These are phyloP conservation scores for Holothuria glaberrima DNA, from an alignment of 35 echinoderm and acorn worm species.

Conservation along the genomic window DNA sequence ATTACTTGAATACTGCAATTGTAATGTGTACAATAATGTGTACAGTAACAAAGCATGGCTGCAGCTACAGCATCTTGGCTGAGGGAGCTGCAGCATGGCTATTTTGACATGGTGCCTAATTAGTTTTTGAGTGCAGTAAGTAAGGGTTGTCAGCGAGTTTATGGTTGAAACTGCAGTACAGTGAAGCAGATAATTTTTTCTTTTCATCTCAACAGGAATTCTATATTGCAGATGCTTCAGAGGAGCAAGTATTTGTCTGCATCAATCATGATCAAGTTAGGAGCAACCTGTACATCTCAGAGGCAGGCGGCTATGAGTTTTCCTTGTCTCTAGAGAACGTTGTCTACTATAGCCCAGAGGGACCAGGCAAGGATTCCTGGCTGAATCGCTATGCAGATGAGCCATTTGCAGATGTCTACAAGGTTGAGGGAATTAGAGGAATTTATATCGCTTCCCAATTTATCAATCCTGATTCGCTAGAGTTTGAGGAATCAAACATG, in stretches of 20 bases:
- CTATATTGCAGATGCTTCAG: conserved; percentile 96
- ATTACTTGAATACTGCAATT: no score
- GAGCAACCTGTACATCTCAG: conserved; percentile 95
- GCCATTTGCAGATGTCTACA: conserved; percentile 86
- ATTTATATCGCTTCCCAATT: conserved; percentile 83
- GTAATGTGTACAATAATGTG: no score
- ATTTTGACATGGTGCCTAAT: no score
- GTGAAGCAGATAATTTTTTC: neutral
- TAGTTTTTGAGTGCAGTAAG: no score
- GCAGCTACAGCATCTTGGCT: no score
- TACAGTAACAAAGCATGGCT: no score
- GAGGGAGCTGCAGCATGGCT: no score
- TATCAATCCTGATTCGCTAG: neutral
- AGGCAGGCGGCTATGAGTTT: conserved; percentile 62
- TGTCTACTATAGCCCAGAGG: conserved; percentile 86
- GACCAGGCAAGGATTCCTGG: conserved; percentile 83
- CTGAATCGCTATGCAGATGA: conserved; percentile 82
- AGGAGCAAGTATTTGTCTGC: conserved; percentile 96
- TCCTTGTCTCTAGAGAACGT: conserved; percentile 81
- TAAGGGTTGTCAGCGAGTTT: no score
- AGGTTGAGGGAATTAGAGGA: conserved; percentile 83
- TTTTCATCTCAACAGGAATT: conserved; percentile 64
- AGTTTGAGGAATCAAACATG: conserved; percentile 78
- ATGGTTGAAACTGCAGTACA: no score
- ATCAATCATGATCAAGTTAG: conserved; percentile 73